Base-by-base conservation (phyloP, 2,888 invertebrate genomes). In the Apotomis turbidana region DNA sequence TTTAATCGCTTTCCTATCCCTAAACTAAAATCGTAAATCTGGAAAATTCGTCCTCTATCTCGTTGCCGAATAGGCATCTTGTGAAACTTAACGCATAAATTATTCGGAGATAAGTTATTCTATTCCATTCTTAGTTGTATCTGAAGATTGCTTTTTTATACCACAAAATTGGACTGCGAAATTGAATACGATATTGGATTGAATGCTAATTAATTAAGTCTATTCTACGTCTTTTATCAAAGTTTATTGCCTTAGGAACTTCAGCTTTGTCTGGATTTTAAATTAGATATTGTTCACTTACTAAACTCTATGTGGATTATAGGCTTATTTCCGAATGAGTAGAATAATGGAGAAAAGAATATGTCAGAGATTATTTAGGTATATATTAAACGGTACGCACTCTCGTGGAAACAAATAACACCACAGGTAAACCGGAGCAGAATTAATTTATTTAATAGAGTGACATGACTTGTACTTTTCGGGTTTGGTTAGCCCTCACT, bases 1-100 rank as follows among this genome's bases (percentile, higher is more conserved):
- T 87, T 90, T 90, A 88, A 90, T 90, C 88, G 85, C 90, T 87
- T 83, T 85, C 81, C 85, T 83, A 85, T 85, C 77, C 81, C 80
- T 75, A 77, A 87, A 87, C 85, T 87, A 81, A 60, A 64, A 49
- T 60, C 64, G 73, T 73, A 70, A 73, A 69, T 73, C 68, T 61
- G 60, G 59, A 69, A 70, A 69, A 71, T 71, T 68, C 67, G 67
- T 63, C 63, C 57, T 52, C 60, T 38, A 66, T 63, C 38, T 52
- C 58, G 52, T 64, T 54, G 62, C 63, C 54, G 62, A 72, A 63
- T 41, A 41, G 68, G 62, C 72, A 51, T 68, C 61, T 68, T 54
- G 52, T 58, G 46, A 63, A 71, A 72, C 68, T 72, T 72, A 52
- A 9, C 36, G 52, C 52, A 63, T 72, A 58, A 68, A 72, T 68